These are phyloP conservation scores for Stylophora pistillata DNA, from an alignment of 64 coral and sea anemone species.

Conservation along the genomic window DNA sequence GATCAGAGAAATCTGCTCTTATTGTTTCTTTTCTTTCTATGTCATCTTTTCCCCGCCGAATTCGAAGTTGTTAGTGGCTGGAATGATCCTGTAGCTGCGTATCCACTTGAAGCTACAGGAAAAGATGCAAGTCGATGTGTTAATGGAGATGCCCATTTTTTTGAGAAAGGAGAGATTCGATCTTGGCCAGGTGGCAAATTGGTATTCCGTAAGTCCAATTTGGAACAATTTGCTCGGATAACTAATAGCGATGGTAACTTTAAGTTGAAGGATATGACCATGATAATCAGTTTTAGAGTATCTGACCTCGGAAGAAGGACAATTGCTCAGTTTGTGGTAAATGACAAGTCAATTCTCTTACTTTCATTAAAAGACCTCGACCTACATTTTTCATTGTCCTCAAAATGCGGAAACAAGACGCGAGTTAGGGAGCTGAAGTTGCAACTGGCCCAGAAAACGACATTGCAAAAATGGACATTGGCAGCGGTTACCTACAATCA, in stretches of 20 bases:
- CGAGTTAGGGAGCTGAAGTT: background rate
- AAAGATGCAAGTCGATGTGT: background rate
- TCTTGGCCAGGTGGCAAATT: background rate
- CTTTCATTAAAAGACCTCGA: background rate
- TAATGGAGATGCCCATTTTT: background rate
- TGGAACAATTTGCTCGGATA: background rate
- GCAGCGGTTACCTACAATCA: background rate
- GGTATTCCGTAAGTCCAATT: background rate
- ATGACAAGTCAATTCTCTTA: background rate
- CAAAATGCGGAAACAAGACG: background rate
- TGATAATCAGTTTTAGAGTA: background rate
- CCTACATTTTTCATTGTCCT: background rate
- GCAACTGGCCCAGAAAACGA: background rate
- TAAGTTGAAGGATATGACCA: background rate
- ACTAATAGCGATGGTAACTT: background rate
- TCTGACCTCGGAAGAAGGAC: background rate
- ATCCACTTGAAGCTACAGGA: background rate
- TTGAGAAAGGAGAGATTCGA: background rate
- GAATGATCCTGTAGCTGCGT: background rate
- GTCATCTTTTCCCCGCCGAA: background rate
- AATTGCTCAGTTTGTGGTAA: background rate
- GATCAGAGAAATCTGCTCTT: no score
- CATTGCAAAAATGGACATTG: background rate
- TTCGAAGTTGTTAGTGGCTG: background rate
- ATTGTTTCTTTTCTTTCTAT: background rate